These are phyloP conservation scores for Zophobas morio DNA, from an alignment of 1,140 invertebrate genomes.

Conservation along the genomic window DNA sequence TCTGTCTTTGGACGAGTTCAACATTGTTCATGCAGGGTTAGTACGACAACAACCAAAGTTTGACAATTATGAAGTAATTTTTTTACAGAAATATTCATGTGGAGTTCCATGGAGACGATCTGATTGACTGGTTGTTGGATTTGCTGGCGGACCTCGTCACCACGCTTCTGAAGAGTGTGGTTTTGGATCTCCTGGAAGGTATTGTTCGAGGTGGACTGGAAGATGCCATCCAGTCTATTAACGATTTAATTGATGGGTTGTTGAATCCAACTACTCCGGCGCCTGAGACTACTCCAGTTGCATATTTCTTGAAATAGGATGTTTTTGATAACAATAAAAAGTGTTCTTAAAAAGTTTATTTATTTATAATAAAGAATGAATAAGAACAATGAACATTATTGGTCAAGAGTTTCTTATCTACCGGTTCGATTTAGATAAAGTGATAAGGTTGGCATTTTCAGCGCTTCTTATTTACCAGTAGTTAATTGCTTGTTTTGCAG, in stretches of 20 bases:
- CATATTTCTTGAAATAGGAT: background rate
- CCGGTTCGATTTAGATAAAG: no score
- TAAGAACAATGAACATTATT: no score
- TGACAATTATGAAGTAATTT: constrained; percentile 10
- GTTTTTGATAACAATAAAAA: no score
- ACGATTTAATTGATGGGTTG: constrained; percentile 44
- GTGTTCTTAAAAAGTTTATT: no score
- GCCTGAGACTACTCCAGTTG: background rate
- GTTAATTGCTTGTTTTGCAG: no score
- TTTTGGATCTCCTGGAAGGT: constrained; percentile 59
- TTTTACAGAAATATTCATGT: constrained; percentile 62
- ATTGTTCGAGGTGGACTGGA: constrained; percentile 16
- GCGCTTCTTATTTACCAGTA: no score
- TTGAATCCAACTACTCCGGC: constrained; percentile 25
- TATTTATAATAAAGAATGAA: no score
- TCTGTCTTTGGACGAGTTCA: constrained; percentile 27
- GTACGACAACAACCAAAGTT: background rate
- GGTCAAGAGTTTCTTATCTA: no score
- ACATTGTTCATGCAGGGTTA: constrained; percentile 49
- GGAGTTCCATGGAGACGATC: constrained; percentile 67
- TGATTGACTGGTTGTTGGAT: constrained; percentile 69
- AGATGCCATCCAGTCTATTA: constrained; percentile 40
- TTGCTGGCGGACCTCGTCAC: constrained; percentile 66
- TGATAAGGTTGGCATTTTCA: no score
- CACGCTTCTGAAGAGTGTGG: constrained; percentile 67